These are phyloP conservation scores for Nephila pilipes DNA, from an alignment of 1,140 invertebrate species.

Conservation along the genomic window DNA sequence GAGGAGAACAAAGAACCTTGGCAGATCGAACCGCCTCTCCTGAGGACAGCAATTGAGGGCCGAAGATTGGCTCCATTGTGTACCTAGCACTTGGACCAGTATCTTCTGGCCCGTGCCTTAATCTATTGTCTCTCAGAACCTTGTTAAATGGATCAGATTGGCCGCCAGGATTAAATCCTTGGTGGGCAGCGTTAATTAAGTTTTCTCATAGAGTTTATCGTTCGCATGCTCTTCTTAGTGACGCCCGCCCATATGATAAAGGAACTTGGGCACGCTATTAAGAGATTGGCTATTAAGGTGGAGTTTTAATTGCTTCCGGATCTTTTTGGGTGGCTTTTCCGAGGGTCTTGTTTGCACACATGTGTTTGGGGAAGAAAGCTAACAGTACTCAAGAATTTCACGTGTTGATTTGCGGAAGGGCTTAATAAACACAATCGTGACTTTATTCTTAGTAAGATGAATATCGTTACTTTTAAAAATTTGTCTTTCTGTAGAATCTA, in stretches of 20 bases:
- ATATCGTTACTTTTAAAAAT: neutral
- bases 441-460: neutral
- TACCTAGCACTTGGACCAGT: constrained; percentile 22
- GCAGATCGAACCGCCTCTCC: neutral
- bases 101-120: neutral
- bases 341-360: neutral
- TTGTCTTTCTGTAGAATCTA: neutral
- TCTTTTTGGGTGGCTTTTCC: neutral
- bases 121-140: neutral
- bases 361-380: neutral
- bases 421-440: neutral
- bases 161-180: constrained; percentile 46
- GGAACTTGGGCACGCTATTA: neutral
- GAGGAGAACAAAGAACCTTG: neutral
- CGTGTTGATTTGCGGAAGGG: neutral
- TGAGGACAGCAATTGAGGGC: constrained; percentile 26
- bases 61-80: constrained; percentile 64
- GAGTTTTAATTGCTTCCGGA: neutral
- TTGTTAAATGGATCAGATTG: constrained; percentile 40
- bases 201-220: constrained; percentile 44
- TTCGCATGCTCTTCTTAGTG: neutral
- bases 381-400: neutral
- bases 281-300: constrained; percentile 5
- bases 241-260: neutral
- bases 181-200: constrained; percentile 61